Conservation (phyloP, 35 echinoderm and acorn worm species). For the Heliocidaris erythrogramma region DNA sequence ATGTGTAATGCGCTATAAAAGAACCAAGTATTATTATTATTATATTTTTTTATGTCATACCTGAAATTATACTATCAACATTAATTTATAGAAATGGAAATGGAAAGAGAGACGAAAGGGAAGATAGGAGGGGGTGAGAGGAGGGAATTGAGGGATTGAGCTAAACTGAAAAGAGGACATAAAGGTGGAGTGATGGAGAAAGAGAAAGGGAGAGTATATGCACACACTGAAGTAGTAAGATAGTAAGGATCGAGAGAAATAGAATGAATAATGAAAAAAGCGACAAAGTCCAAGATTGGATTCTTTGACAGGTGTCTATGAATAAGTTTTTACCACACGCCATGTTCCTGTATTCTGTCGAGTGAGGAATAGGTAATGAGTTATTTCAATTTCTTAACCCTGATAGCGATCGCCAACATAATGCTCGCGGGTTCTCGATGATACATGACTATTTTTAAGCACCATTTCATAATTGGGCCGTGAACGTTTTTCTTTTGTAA, state of each 20-base stretch:
- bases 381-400: not conserved
- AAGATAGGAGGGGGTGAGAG: too few relatives aligned
- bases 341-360: not conserved
- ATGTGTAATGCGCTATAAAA: too few relatives aligned
- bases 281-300: not conserved
- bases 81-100: too few relatives aligned
- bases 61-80: too few relatives aligned
- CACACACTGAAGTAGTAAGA: too few relatives aligned
- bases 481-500: constrained; percentile 27
- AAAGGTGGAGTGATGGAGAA: too few relatives aligned
- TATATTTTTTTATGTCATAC: too few relatives aligned
- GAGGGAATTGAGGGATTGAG: too few relatives aligned
- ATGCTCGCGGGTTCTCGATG: not conserved
- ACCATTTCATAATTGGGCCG: constrained; percentile 24
- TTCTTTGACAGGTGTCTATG: not conserved
- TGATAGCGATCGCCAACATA: not conserved
- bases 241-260: not conserved
- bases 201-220: too few relatives aligned
- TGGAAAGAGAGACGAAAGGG: too few relatives aligned
- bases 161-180: too few relatives aligned
- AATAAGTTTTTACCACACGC: not conserved
- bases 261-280: not conserved
- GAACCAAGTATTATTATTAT: too few relatives aligned
- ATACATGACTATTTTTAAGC: constrained; percentile 33
- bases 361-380: not conserved